Evolutionary conservation across 1,140 invertebrate genomes (phyloP).

Genomic region (Formica exsecta): DNA sequence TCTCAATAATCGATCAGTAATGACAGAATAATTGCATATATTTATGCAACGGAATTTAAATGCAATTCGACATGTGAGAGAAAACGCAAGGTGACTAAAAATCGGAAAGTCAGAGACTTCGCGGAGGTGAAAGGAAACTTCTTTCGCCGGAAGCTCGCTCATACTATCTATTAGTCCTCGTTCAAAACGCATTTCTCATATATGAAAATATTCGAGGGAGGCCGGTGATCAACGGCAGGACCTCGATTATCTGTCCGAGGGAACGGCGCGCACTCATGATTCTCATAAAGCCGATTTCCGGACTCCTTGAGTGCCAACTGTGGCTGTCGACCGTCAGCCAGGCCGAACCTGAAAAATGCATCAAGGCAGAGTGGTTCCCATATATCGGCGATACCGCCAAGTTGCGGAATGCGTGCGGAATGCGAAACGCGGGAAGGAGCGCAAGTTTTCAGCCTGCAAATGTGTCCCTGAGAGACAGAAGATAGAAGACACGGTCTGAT

Average conservation of each 20-base stretch:
- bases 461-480: constrained; percentile 37
- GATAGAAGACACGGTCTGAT: not conserved
- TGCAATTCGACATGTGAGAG: constrained; percentile 13
- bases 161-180: not conserved
- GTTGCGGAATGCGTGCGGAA: constrained; percentile 37
- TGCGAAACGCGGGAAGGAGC: constrained; percentile 12
- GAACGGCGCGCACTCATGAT: constrained; percentile 48
- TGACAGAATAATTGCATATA: not conserved
- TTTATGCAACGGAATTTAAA: not conserved
- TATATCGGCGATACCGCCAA: constrained; percentile 21
- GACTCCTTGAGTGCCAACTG: constrained; percentile 75
- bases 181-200: constrained; percentile 10
- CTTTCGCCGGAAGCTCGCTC: constrained; percentile 9
- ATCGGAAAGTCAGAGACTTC: constrained; percentile 23
- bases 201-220: constrained; percentile 14
- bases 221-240: not conserved
- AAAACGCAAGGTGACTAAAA: constrained; percentile 51
- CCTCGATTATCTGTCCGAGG: not conserved
- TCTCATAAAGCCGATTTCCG: constrained; percentile 77
- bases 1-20: not conserved
- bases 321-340: constrained; percentile 62
- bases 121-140: constrained; percentile 47
- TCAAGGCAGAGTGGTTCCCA: constrained; percentile 79
- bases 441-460: not conserved
- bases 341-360: constrained; percentile 81